A percentile compares a stretch with the other conserved stretches of the same genome.
These are phyloP conservation scores for Euclidia mi DNA, from an alignment of 2,888 invertebrate genomes.

Conservation along the genomic window DNA sequence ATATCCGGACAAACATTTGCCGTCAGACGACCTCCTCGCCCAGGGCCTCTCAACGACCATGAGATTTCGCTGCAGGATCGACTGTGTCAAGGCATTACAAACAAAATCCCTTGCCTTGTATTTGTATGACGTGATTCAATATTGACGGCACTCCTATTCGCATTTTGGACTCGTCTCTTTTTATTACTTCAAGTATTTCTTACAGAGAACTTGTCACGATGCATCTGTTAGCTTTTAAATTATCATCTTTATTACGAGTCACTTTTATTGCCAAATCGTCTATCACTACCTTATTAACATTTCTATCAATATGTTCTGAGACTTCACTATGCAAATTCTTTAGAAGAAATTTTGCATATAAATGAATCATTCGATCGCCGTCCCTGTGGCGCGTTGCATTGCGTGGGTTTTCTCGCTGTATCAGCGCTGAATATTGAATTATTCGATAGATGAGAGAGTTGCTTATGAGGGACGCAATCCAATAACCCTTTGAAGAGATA, in stretches of 20 bases:
- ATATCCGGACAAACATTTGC: not conserved
- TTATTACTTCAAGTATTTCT: not conserved
- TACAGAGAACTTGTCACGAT: not conserved
- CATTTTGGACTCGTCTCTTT: not conserved
- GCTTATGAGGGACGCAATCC: no score
- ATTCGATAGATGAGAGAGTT: no score
- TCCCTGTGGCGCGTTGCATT: no score
- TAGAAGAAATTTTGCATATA: not conserved
- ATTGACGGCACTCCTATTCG: not conserved
- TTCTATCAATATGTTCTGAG: no score
- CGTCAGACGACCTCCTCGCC: conserved; percentile 7
- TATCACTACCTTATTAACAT: no score
- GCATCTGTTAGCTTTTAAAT: not conserved
- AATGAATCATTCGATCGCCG: no score
- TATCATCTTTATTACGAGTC: not conserved
- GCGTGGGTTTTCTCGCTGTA: no score
- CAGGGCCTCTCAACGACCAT: conserved; percentile 23
- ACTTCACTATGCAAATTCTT: no score
- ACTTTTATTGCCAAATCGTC: no score
- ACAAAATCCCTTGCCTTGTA: conserved; percentile 4
- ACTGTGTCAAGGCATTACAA: conserved; percentile 9
- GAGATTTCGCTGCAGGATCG: conserved; percentile 10
- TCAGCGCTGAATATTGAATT: no score
- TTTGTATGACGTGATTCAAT: conserved; percentile 3
- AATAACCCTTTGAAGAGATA: no score